phyloP scores from a whole-genome alignment of 2,888 invertebrate species.

The Eilema caniola region DNA sequence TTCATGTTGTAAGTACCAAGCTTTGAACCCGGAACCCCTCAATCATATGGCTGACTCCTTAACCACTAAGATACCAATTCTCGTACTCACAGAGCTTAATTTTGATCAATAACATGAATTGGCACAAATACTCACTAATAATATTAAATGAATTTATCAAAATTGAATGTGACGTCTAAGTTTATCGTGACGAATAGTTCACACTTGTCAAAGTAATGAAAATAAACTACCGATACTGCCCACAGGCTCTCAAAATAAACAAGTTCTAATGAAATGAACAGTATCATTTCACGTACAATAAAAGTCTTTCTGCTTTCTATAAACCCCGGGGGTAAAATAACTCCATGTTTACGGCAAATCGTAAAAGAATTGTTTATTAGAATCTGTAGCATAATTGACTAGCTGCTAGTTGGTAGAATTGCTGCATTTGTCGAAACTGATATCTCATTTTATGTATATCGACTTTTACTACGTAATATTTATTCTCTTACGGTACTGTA shows the following conservation, averaged over 20 bases:
- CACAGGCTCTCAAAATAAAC: background rate
- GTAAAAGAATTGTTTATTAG: background rate
- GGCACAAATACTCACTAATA: too few relatives aligned
- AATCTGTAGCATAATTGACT: background rate
- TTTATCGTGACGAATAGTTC: background rate
- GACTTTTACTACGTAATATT: background rate
- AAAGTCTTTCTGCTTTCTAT: background rate
- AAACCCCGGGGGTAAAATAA: background rate
- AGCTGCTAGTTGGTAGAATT: too few relatives aligned
- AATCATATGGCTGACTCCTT: too few relatives aligned
- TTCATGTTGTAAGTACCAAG: too few relatives aligned
- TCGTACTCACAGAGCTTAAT: too few relatives aligned
- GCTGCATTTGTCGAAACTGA: background rate
- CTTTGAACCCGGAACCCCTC: too few relatives aligned
- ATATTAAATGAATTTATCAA: background rate
- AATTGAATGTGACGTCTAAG: background rate
- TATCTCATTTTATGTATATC: background rate
- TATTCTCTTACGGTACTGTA: too few relatives aligned
- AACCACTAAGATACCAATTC: too few relatives aligned
- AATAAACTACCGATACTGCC: background rate
- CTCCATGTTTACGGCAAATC: background rate
- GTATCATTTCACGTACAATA: background rate
- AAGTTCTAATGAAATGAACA: constrained; percentile 1
- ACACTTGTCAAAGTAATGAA: background rate
- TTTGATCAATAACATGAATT: too few relatives aligned